Evolutionary conservation across 2,113 vertebrate species (phyloP).

Genomic region (Oreochromis aureus): DNA sequence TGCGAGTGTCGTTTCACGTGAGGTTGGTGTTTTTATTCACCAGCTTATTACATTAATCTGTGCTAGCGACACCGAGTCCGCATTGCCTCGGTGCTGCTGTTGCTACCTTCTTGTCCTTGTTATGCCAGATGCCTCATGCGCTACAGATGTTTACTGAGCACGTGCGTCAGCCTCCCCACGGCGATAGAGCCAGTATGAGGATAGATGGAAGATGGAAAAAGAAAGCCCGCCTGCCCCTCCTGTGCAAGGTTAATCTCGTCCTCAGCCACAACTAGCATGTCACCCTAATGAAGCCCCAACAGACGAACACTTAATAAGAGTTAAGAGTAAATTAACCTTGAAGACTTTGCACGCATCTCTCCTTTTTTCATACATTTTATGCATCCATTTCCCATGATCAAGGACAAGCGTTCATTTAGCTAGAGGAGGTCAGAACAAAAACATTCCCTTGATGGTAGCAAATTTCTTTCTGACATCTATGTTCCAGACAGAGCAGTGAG

Average conservation of each 20-base stretch:
- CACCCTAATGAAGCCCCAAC: slow-evolving; percentile 77
- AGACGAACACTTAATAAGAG: slow-evolving; percentile 78
- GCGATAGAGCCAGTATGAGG: slow-evolving; percentile 16
- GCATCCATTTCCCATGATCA: slow-evolving; percentile 58
- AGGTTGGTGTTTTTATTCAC: background rate
- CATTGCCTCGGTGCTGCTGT: background rate
- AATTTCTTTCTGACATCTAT: slow-evolving; percentile 56
- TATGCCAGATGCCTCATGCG: slow-evolving; percentile 46
- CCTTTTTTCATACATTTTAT: slow-evolving; percentile 45
- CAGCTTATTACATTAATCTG: background rate
- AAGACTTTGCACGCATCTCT: slow-evolving; percentile 62
- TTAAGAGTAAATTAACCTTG: slow-evolving; percentile 83
- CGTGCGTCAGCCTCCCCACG: slow-evolving; percentile 37
- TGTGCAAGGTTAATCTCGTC: slow-evolving; percentile 72
- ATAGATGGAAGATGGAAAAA: slow-evolving; percentile 46
- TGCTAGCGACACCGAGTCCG: slow-evolving; percentile 27
- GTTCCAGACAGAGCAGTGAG: slow-evolving; percentile 29
- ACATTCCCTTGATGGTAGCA: slow-evolving; percentile 53
- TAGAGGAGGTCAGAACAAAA: slow-evolving; percentile 63
- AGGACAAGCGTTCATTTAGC: slow-evolving; percentile 69
- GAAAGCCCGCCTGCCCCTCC: slow-evolving; percentile 19
- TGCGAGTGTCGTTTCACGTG: accelerated
- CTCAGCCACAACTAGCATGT: slow-evolving; percentile 61
- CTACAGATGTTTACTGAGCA: slow-evolving; percentile 59
- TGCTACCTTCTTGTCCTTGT: slow-evolving; percentile 47